These are phyloP conservation scores for Bombus balteatus DNA, from an alignment of 1,140 invertebrate species.

Conservation along the genomic window DNA sequence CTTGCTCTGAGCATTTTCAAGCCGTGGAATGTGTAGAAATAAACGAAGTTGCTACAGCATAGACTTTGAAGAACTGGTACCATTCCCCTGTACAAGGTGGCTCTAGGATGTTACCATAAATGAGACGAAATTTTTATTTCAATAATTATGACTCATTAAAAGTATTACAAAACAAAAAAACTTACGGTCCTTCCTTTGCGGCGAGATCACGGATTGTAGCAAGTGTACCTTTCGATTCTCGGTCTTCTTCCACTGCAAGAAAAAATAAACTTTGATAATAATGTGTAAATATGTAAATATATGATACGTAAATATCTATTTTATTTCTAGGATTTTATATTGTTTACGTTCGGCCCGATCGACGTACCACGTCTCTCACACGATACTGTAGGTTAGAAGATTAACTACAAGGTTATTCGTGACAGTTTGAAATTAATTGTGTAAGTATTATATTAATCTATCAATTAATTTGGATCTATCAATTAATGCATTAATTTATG, in stretches of 20 bases:
- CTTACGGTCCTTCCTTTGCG: slow-evolving; percentile 88
- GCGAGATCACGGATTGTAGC: slow-evolving; percentile 85
- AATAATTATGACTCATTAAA: background rate
- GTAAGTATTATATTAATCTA: no score
- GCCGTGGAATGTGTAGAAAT: slow-evolving; percentile 95
- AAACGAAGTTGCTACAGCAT: slow-evolving; percentile 95
- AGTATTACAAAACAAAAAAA: slow-evolving; percentile 66
- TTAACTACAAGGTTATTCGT: no score
- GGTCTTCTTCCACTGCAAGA: slow-evolving; percentile 87
- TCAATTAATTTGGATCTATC: no score
- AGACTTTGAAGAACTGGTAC: slow-evolving; percentile 91
- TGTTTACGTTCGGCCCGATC: no score
- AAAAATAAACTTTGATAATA: slow-evolving; percentile 44
- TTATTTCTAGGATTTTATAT: no score
- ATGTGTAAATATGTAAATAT: background rate
- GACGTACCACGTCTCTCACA: no score
- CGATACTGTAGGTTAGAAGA: no score
- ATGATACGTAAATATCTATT: background rate
- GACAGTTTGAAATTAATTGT: no score
- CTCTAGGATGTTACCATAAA: slow-evolving; percentile 14
- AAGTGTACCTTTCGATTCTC: slow-evolving; percentile 85
- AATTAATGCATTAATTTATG: no score
- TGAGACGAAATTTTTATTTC: background rate
- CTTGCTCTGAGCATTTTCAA: slow-evolving; percentile 85
- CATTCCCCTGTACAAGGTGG: slow-evolving; percentile 89